Conservation (phyloP, 2,797 vertebrate genomes). For the Ptychadena robeensis region DNA sequence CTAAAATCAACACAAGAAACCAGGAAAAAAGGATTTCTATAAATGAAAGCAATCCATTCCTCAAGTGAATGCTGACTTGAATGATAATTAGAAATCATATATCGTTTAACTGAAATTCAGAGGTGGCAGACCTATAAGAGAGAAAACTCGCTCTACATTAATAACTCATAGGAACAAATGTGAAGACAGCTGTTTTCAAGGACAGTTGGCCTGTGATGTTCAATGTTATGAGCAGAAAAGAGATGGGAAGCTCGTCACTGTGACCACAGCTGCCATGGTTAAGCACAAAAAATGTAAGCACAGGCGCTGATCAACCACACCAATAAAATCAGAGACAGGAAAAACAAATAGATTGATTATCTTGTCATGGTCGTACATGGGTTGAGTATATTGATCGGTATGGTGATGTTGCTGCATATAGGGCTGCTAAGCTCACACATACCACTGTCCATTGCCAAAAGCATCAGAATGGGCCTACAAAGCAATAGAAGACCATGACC, state of each 20-base stretch:
- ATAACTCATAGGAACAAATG: constrained; percentile 36
- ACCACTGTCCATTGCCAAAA: too few species aligned
- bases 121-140: not conserved
- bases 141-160: constrained; percentile 17
- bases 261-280: not conserved
- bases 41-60: constrained; percentile 1
- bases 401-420: too few species aligned
- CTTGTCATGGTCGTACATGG: too few species aligned
- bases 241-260: not conserved
- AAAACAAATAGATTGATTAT: too few species aligned
- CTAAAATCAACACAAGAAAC: not conserved
- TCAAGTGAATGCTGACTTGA: not conserved
- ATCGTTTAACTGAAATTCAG: constrained; percentile 21
- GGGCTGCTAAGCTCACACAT: too few species aligned
- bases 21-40: not conserved
- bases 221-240: not conserved
- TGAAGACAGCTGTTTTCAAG: constrained; percentile 38
- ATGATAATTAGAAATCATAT: constrained; percentile 14
- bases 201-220: constrained; percentile 24
- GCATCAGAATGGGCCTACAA: too few species aligned
- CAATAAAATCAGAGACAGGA: too few species aligned
- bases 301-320: too few species aligned
- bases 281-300: not conserved
- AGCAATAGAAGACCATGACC: too few species aligned
- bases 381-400: too few species aligned